These are phyloP conservation scores for Empidonax alnorum DNA, from an alignment of 2,113 vertebrate genomes.

Conservation along the genomic window DNA sequence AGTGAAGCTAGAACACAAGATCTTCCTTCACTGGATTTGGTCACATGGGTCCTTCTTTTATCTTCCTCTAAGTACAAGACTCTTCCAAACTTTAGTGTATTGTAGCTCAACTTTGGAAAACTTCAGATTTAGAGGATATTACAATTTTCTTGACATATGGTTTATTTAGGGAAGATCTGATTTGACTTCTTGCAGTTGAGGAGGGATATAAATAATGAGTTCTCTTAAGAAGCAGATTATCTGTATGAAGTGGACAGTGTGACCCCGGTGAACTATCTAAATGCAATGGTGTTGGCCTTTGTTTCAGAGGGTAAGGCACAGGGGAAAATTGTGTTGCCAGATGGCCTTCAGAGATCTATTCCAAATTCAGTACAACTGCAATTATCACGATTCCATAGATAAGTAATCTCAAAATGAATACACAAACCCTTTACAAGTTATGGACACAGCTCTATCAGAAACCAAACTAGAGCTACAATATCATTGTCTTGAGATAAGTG, in stretches of 20 bases:
- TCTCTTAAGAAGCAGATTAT: background rate
- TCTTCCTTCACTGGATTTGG: background rate
- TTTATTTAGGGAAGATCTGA: background rate
- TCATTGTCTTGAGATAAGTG: background rate
- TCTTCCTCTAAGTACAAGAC: background rate
- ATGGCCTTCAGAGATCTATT: background rate
- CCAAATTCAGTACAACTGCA: background rate
- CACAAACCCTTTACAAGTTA: background rate
- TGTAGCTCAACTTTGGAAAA: background rate
- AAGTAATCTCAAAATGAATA: background rate
- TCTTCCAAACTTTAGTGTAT: background rate
- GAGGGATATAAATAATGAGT: background rate
- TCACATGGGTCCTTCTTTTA: background rate
- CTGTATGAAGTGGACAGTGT: background rate
- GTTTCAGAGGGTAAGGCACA: background rate
- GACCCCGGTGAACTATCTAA: background rate
- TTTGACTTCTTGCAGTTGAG: background rate
- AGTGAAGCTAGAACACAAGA: background rate
- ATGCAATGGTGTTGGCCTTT: background rate
- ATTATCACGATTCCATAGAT: background rate
- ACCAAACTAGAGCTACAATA: background rate
- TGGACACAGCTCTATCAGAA: background rate
- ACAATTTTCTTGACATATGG: background rate
- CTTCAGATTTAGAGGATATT: background rate
- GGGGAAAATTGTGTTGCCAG: background rate